Evolutionary conservation across 2,797 vertebrate species (phyloP), one percentile per base, ranked within the genome.

Genomic region (Lophius americanus): DNA sequence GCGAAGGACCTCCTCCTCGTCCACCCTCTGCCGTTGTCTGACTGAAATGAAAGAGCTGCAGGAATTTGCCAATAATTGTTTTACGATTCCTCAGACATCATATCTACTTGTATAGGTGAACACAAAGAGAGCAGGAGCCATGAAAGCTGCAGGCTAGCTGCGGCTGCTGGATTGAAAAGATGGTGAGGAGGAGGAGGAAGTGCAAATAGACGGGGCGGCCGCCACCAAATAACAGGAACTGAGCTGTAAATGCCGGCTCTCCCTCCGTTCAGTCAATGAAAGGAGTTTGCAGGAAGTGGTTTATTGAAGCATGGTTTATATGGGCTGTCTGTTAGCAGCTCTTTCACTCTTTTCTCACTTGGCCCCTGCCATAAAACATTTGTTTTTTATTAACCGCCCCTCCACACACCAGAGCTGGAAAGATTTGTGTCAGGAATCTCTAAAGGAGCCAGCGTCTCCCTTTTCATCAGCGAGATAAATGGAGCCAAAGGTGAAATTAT

Each of bases 151-250:
- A 94, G 87, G 91, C 82, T 76, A 68, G 82, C 94, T 91, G 92
- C 94, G 94, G 93, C 90, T 93, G 92, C 89, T 86, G 91, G 92
- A 89, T 94, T 96, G 93, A 95, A 95, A 76, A 79, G 93, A 91
- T 86, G 87, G 74, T 69, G 87, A 73, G 70, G 75, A 75, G 59
- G 72, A 78, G 74, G 91, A 87, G 85, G 82, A 60, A 79, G 78
- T 51, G 84, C 76, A 88, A 93, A 93, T 92, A 79, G 71, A 94
- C 78, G 61, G 92, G 91, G 67, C 55, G 73, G 72, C 86, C 85
- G 64, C 95, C 93, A 92, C 85, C 79, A 76, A 81, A 92, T 93
- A 95, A 94, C 95, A 98, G 96, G 96, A 98, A 97, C 93, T 95
- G 90, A 91, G 95, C 91, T 92, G 88, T 98, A 98, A 99, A 98